A percentile compares a stretch with the other conserved stretches of the same genome.
Conservation (phyloP, 2,888 invertebrate genomes). For the Marronus borbonicus region DNA sequence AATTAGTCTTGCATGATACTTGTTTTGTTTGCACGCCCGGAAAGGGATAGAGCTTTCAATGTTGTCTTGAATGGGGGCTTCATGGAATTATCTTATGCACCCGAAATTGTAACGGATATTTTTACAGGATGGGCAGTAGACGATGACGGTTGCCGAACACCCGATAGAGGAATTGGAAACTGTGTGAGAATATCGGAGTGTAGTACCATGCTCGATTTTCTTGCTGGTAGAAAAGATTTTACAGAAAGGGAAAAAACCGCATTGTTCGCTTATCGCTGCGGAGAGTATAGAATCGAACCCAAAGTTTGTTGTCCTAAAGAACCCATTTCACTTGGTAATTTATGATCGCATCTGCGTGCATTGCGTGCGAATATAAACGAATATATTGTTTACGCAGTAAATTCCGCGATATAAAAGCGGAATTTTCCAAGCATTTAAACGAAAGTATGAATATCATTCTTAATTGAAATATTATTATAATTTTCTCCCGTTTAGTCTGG, state of each 20-base stretch:
- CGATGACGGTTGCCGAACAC: constrained; percentile 39
- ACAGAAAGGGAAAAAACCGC: background rate
- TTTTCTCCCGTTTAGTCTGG: too few relatives aligned
- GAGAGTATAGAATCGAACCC: constrained; percentile 67
- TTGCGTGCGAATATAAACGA: background rate
- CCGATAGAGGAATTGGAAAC: constrained; percentile 12
- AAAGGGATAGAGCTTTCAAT: background rate
- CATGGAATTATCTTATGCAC: background rate
- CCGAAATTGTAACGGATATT: constrained; percentile 10
- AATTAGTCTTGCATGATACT: too few relatives aligned
- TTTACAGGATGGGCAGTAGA: constrained; percentile 40
- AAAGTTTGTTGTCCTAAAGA: constrained; percentile 73
- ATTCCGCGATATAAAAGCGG: too few relatives aligned
- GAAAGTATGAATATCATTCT: too few relatives aligned
- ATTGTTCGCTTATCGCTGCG: constrained; percentile 64
- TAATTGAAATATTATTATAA: too few relatives aligned
- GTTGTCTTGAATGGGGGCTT: background rate
- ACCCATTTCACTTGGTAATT: constrained; percentile 40
- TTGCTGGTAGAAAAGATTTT: background rate
- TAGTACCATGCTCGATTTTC: constrained; percentile 22
- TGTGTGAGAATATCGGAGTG: constrained; percentile 26
- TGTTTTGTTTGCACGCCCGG: too few relatives aligned
- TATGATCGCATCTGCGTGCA: background rate
- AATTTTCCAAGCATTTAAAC: too few relatives aligned
- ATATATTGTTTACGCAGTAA: background rate